Conservation (phyloP, 2,113 vertebrate species). For the Sinocyclocheilus maitianheensis region DNA sequence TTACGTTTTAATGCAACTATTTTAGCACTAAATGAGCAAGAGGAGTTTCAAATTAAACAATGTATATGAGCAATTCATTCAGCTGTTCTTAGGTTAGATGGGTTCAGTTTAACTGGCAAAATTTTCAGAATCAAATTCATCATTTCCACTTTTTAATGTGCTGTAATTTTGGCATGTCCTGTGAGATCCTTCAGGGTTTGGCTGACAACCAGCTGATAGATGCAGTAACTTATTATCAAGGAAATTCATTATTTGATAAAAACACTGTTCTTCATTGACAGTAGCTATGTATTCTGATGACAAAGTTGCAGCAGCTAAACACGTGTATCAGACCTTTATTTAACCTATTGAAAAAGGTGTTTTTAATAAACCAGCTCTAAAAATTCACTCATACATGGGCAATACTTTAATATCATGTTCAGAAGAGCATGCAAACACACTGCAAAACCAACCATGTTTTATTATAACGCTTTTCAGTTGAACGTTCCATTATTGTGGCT, state of each 20-base stretch:
- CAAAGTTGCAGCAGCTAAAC: not conserved
- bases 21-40: not conserved
- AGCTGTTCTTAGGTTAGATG: not conserved
- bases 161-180: not conserved
- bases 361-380: too few relatives aligned
- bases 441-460: not conserved
- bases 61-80: not conserved
- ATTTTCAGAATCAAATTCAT: not conserved
- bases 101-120: not conserved
- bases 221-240: not conserved
- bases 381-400: not conserved
- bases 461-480: too few relatives aligned
- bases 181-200: not conserved
- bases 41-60: not conserved
- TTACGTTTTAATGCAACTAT: not conserved
- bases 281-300: not conserved
- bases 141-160: not conserved
- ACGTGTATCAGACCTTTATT: not conserved
- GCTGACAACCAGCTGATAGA: not conserved
- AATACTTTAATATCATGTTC: not conserved
- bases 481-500: too few relatives aligned
- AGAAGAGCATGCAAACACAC: too few relatives aligned
- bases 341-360: too few relatives aligned
- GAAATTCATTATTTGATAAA: not conserved
- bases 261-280: not conserved